A percentile compares a stretch with the other conserved stretches of the same genome.
Evolutionary conservation across 2,888 invertebrate genomes (phyloP).

Genomic region (Pyrochroa serraticornis): DNA sequence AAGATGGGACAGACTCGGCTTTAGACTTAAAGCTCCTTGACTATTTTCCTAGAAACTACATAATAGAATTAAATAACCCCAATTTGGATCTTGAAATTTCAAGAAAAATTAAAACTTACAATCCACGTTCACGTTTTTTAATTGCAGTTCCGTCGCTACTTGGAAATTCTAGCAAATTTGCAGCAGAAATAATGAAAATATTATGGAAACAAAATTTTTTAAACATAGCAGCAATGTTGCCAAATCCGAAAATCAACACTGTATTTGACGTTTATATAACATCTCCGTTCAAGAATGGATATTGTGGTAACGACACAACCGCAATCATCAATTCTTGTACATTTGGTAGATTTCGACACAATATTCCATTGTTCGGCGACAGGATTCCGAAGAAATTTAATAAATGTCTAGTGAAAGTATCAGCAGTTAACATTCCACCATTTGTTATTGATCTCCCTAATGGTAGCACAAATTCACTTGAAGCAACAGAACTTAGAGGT

Average conservation of each 20-base stretch:
- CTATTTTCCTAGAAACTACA: too few species aligned
- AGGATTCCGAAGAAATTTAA: slow-evolving; percentile 29
- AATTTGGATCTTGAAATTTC: too few species aligned
- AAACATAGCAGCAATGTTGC: neutral
- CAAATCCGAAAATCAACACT: neutral
- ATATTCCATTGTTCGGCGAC: slow-evolving; percentile 10
- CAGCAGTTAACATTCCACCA: slow-evolving; percentile 31
- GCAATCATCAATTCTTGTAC: neutral
- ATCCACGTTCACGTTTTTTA: neutral
- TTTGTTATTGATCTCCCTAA: slow-evolving; percentile 28
- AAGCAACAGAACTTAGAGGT: too few species aligned
- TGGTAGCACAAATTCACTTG: neutral
- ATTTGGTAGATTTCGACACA: neutral
- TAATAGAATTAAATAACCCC: too few species aligned
- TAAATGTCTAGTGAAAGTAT: slow-evolving; percentile 28
- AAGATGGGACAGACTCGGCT: too few species aligned
- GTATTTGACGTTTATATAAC: neutral
- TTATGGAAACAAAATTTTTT: neutral
- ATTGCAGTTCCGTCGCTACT: neutral
- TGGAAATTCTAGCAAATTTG: neutral
- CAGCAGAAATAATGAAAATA: neutral
- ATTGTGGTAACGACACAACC: neutral
- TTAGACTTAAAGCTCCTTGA: too few species aligned
- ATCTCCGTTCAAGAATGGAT: neutral
- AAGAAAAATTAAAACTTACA: neutral